phyloP scores from a whole-genome alignment of 2,888 invertebrate species.

The Cybosia mesomella region DNA sequence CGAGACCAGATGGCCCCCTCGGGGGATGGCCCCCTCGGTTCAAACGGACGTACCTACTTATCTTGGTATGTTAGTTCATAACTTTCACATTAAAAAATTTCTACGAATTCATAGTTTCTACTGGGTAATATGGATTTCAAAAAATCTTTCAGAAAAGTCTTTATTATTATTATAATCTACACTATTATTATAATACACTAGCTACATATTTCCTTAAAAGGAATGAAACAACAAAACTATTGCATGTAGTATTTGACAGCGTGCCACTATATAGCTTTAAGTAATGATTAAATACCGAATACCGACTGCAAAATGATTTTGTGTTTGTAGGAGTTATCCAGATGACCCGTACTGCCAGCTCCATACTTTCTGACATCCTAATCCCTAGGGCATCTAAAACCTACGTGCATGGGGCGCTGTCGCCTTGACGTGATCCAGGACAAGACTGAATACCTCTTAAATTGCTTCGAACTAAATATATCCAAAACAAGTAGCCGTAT shows the following conservation, averaged over 20 bases:
- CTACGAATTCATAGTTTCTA: too few relatives aligned
- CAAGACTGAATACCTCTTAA: conserved; percentile 83
- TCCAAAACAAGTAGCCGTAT: conserved; percentile 79
- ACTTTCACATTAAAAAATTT: too few relatives aligned
- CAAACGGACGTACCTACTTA: background rate
- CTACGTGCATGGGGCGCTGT: conserved; percentile 66
- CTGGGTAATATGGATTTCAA: too few relatives aligned
- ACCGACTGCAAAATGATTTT: background rate
- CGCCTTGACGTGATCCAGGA: conserved; percentile 68
- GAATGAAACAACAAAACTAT: background rate
- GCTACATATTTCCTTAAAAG: too few relatives aligned
- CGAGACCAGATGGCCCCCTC: too few relatives aligned
- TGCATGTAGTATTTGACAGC: background rate
- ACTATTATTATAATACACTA: too few relatives aligned
- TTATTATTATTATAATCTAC: too few relatives aligned
- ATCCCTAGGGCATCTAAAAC: conserved; percentile 77
- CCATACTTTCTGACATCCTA: conserved; percentile 55
- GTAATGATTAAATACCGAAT: background rate
- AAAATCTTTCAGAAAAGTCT: too few relatives aligned
- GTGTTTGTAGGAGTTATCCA: background rate
- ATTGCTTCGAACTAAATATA: conserved; percentile 83
- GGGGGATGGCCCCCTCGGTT: too few relatives aligned
- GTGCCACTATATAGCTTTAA: too few relatives aligned
- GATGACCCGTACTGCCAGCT: conserved; percentile 24
- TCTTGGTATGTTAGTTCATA: background rate